Evolutionary conservation across 2,113 vertebrate species (phyloP).

Genomic region (Rhinoderma darwinii): DNA sequence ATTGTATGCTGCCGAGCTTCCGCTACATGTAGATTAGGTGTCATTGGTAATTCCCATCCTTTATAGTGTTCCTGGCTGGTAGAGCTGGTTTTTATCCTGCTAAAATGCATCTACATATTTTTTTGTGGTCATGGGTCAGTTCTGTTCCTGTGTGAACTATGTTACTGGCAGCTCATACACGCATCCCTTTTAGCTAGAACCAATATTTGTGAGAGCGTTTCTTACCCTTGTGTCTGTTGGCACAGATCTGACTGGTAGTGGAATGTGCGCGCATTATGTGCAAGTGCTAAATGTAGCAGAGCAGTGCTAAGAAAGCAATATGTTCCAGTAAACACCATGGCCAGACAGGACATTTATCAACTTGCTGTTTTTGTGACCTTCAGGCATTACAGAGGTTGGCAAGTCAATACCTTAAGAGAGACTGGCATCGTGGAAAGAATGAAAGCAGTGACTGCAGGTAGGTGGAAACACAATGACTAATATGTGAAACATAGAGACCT

Average conservation of each 20-base stretch:
- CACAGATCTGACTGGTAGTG: slow-evolving; percentile 2
- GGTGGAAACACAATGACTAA: not conserved
- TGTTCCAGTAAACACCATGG: slow-evolving; percentile 28
- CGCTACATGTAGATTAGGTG: not conserved
- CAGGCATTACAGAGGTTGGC: slow-evolving; percentile 88
- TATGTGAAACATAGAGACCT: not conserved
- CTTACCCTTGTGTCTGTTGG: slow-evolving; percentile 26
- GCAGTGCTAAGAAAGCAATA: not conserved
- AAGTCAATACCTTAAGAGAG: slow-evolving; percentile 82
- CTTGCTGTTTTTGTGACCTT: slow-evolving; percentile 27
- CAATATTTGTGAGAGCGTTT: slow-evolving; percentile 30
- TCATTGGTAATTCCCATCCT: not conserved
- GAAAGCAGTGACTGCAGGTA: slow-evolving; percentile 73
- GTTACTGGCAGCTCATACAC: slow-evolving; percentile 22
- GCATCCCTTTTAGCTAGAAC: slow-evolving; percentile 40
- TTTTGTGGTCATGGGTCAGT: slow-evolving; percentile 24
- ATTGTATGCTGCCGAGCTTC: not conserved
- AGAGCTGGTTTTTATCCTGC: not conserved
- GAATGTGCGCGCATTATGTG: slow-evolving; percentile 29
- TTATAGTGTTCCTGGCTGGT: not conserved
- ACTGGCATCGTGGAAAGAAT: slow-evolving; percentile 80
- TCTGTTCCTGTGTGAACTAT: slow-evolving; percentile 46
- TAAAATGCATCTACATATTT: slow-evolving; percentile 2
- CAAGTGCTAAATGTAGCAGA: slow-evolving; percentile 38
- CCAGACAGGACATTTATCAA: slow-evolving; percentile 53